A percentile compares a stretch with the other conserved stretches of the same genome.
Conservation (phyloP, 2,113 vertebrate genomes). For the Dromiciops gliroides region DNA sequence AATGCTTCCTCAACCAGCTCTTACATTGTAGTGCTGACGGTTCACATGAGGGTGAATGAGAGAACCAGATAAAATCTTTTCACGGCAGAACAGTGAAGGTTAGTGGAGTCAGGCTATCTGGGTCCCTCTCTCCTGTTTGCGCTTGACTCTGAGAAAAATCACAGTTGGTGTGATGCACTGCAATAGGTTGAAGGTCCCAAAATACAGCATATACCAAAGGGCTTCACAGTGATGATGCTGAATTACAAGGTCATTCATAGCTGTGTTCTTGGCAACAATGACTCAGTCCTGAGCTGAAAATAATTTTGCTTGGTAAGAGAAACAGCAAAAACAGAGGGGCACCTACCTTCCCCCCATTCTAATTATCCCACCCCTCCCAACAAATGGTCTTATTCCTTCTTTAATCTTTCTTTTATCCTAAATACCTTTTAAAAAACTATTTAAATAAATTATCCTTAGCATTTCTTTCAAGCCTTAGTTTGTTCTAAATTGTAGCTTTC, state of each 20-base stretch:
- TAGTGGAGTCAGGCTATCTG: neutral
- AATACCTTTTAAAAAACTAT: no score
- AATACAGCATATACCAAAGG: neutral
- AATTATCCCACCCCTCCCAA: neutral
- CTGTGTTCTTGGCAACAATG: neutral
- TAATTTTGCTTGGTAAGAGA: neutral
- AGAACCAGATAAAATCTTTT: neutral
- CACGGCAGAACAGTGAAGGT: neutral
- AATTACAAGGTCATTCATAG: neutral
- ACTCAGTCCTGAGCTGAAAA: neutral
- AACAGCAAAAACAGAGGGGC: neutral
- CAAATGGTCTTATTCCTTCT: neutral
- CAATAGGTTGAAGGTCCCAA: neutral
- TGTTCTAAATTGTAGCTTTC: neutral
- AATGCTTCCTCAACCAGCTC: neutral
- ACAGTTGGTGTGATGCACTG: neutral
- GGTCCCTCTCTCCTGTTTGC: neutral
- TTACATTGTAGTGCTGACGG: neutral
- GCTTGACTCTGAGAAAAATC: neutral
- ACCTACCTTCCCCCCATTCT: neutral
- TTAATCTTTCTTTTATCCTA: neutral
- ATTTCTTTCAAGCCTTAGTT: neutral
- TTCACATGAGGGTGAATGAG: neutral
- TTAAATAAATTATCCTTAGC: neutral
- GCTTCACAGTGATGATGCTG: neutral